phyloP scores from a whole-genome alignment of 2,888 invertebrate genomes.

The Ophioninae sp. region DNA sequence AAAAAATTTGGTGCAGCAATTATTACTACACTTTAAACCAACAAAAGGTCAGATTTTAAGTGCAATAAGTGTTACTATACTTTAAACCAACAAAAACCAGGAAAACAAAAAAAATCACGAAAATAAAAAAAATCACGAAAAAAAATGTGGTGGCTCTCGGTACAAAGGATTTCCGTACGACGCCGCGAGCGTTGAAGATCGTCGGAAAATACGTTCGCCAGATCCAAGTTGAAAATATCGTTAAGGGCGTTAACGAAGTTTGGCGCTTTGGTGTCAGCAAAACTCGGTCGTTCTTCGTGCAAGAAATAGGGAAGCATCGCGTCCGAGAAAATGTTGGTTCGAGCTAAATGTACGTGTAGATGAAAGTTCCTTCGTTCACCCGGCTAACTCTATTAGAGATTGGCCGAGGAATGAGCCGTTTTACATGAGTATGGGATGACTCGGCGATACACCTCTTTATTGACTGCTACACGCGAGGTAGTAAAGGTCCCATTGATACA shows the following conservation, averaged over 20 bases:
- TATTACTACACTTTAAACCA: too few relatives aligned
- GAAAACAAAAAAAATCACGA: too few relatives aligned
- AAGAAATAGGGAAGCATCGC: background rate
- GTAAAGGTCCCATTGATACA: constrained; percentile 40
- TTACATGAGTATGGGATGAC: constrained; percentile 10
- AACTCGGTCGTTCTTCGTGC: constrained; percentile 16
- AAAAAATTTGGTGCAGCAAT: too few relatives aligned
- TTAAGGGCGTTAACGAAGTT: constrained; percentile 25
- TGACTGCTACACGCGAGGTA: constrained; percentile 36
- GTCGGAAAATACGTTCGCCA: background rate
- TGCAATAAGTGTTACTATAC: too few relatives aligned
- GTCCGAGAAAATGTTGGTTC: constrained; percentile 14
- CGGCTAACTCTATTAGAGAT: constrained; percentile 42
- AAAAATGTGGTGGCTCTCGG: background rate
- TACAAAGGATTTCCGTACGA: background rate
- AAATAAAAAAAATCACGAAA: too few relatives aligned
- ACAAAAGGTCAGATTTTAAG: too few relatives aligned
- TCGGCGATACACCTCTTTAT: constrained; percentile 42
- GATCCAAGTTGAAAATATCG: background rate
- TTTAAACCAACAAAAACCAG: too few relatives aligned
- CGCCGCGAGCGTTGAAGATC: background rate
- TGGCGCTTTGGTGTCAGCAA: constrained; percentile 12
- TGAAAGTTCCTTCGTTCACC: background rate
- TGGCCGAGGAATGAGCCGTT: constrained; percentile 7
- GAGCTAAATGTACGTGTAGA: constrained; percentile 27